Evolutionary conservation across 1,140 invertebrate genomes (phyloP).

Genomic region (Lepidurus couesii): DNA sequence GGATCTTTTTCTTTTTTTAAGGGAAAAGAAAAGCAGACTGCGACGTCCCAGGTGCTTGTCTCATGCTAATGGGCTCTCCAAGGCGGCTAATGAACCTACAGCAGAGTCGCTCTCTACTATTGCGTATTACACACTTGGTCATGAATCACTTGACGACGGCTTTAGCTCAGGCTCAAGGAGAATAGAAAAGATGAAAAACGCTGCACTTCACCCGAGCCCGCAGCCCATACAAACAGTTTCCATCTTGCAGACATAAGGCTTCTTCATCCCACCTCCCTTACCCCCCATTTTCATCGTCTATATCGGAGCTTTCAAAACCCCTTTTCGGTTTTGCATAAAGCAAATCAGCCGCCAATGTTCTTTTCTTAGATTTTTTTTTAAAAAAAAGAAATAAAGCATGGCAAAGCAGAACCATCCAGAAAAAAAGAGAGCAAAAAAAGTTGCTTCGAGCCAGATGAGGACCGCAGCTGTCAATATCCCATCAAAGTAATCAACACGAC

Average conservation of each 20-base stretch:
- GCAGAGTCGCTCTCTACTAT: background rate
- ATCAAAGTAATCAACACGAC: background rate
- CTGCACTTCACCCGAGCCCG: background rate
- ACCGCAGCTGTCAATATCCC: slow-evolving; percentile 13
- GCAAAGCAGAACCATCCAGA: no score
- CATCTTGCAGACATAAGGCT: background rate
- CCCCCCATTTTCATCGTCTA: background rate
- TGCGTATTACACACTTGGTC: slow-evolving; percentile 15
- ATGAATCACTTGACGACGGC: slow-evolving; percentile 9
- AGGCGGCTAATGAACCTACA: background rate
- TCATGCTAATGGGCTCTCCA: slow-evolving; percentile 14
- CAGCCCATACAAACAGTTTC: slow-evolving; percentile 5
- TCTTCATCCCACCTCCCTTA: background rate
- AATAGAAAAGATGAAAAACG: background rate
- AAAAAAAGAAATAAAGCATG: no score
- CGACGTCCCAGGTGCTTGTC: background rate
- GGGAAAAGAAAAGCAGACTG: background rate
- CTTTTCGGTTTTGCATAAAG: background rate
- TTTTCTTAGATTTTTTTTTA: no score
- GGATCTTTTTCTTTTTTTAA: background rate
- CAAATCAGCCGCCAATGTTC: no score
- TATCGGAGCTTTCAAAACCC: background rate
- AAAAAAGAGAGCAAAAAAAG: no score
- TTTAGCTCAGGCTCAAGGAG: background rate
- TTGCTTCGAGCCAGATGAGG: background rate